A percentile compares a stretch with the other conserved stretches of the same genome.
Conservation (phyloP, 2,888 invertebrate genomes). For the Cephus sareptanus region DNA sequence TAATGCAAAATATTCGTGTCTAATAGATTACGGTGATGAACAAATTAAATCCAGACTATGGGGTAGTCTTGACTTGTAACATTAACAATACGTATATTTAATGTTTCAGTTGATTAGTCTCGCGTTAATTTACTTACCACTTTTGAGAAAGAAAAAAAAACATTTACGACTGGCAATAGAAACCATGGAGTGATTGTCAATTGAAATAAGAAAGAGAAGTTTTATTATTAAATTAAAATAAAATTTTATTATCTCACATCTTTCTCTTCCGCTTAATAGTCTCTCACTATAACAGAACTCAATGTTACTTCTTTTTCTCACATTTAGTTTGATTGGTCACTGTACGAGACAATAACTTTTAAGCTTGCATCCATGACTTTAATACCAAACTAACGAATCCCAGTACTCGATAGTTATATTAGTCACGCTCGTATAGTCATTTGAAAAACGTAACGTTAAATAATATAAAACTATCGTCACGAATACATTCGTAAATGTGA, state of each 20-base stretch:
- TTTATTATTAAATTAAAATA: slow-evolving; percentile 50
- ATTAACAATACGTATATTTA: neutral
- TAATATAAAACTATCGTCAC: slow-evolving; percentile 32
- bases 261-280: neutral
- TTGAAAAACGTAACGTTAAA: slow-evolving; percentile 25
- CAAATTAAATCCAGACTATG: neutral
- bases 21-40: neutral
- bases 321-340: neutral
- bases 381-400: slow-evolving; percentile 5
- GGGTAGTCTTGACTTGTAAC: neutral
- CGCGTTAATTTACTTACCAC: neutral
- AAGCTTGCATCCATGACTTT: slow-evolving; percentile 6
- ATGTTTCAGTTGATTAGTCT: neutral
- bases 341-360: neutral
- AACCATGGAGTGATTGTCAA: neutral
- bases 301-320: slow-evolving; percentile 4
- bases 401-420: slow-evolving; percentile 29
- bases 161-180: neutral
- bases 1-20: neutral
- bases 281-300: slow-evolving; percentile 33
- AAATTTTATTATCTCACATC: slow-evolving; percentile 47
- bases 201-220: neutral
- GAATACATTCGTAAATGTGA: neutral
- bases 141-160: neutral
- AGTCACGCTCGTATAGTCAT: slow-evolving; percentile 14